Evolutionary conservation across 2,797 vertebrate genomes (phyloP).

Genomic region (Epinephelus awoara): DNA sequence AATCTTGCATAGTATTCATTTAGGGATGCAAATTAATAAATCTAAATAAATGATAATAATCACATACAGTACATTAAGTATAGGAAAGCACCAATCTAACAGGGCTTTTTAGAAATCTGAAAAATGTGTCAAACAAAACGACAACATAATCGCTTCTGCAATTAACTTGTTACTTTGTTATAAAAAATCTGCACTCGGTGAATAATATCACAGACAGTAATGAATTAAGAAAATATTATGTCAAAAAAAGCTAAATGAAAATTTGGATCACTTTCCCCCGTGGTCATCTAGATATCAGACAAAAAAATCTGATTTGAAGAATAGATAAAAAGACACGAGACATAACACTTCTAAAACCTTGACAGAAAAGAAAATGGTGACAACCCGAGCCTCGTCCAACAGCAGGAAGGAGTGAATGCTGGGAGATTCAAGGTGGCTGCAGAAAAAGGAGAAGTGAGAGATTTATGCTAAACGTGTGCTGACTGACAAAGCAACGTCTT

Average conservation of each 20-base stretch:
- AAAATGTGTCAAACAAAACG: conserved; percentile 23
- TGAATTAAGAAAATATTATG: background rate
- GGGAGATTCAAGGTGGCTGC: conserved; percentile 75
- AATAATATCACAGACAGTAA: background rate
- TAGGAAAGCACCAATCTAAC: background rate
- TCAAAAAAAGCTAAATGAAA: background rate
- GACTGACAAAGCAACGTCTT: conserved; percentile 83
- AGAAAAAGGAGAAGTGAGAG: conserved; percentile 69
- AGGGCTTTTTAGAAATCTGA: conserved; percentile 7
- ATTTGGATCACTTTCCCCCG: background rate
- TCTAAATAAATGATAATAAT: conserved; percentile 10
- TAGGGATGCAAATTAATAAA: conserved; percentile 27
- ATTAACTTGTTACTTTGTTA: conserved; percentile 14
- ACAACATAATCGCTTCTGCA: conserved; percentile 1
- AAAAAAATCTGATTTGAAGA: background rate
- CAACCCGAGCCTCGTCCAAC: conserved; percentile 38
- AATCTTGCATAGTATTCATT: no score
- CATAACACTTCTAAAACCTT: conserved; percentile 4
- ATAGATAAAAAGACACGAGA: background rate
- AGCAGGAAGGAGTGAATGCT: conserved; percentile 58
- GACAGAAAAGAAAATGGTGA: conserved; percentile 32
- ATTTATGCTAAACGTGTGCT: conserved; percentile 85
- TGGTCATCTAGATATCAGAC: background rate
- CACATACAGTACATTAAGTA: background rate
- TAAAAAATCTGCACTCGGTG: background rate